A percentile compares a stretch with the other conserved stretches of the same genome.
These are phyloP conservation scores for Ips typographus DNA, from an alignment of 1,140 invertebrate genomes.

Conservation along the genomic window DNA sequence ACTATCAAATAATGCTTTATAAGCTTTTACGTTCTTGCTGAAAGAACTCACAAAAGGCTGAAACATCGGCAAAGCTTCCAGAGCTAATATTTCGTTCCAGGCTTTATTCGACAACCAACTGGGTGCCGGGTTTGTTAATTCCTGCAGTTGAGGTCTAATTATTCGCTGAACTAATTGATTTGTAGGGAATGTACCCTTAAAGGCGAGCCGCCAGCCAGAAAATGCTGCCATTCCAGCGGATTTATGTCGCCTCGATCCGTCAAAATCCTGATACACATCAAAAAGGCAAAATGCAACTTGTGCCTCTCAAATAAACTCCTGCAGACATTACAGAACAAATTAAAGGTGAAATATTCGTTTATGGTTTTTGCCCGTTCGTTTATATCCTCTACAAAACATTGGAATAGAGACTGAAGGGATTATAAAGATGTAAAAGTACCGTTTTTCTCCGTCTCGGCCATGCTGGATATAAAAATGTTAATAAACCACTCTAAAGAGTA, in stretches of 20 bases:
- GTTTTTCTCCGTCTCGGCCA: conserved; percentile 64
- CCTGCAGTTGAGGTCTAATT: conserved; percentile 41
- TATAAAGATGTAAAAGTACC: conserved; percentile 41
- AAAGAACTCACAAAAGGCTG: conserved; percentile 56
- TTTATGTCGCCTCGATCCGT: conserved; percentile 55
- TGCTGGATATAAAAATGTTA: conserved; percentile 67
- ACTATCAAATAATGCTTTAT: conserved; percentile 61
- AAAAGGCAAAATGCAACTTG: conserved; percentile 70
- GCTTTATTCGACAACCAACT: conserved; percentile 62
- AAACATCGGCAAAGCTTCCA: conserved; percentile 57
- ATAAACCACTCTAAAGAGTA: conserved; percentile 67
- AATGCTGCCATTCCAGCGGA: conserved; percentile 62
- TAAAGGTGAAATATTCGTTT: conserved; percentile 68
- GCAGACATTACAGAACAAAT: conserved; percentile 69
- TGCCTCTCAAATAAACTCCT: conserved; percentile 74
- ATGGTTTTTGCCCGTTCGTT: conserved; percentile 63
- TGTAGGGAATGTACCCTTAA: conserved; percentile 29
- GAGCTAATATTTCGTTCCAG: conserved; percentile 64
- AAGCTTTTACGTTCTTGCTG: conserved; percentile 51
- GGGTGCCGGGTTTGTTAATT: conserved; percentile 58
- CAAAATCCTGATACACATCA: conserved; percentile 56
- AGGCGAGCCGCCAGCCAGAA: conserved; percentile 56
- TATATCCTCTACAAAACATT: conserved; percentile 57
- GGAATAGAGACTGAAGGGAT: background rate
- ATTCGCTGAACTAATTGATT: background rate